A percentile compares a stretch with the other conserved stretches of the same genome.
These are phyloP conservation scores for Sceloporus tristichus DNA, from an alignment of 2,113 vertebrate species.

Conservation along the genomic window DNA sequence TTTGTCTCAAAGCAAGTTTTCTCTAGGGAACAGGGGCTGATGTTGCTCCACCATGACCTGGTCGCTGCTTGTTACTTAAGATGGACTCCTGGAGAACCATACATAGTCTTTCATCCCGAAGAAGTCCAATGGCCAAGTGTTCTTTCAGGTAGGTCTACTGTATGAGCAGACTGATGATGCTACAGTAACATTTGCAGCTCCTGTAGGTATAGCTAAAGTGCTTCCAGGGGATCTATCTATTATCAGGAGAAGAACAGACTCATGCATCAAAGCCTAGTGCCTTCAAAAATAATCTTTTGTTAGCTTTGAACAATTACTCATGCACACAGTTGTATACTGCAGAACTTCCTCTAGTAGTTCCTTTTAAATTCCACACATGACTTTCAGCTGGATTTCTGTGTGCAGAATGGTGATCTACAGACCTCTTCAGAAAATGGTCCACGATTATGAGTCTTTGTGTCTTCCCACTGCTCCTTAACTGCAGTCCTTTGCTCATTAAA, in stretches of 20 bases:
- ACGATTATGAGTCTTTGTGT: background rate
- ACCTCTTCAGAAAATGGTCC: background rate
- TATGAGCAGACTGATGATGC: slow-evolving; percentile 8
- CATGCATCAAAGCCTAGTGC: slow-evolving; percentile 15
- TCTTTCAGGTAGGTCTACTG: background rate
- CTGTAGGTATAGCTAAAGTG: background rate
- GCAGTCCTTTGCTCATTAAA: background rate
- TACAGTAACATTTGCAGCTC: background rate
- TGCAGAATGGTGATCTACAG: background rate
- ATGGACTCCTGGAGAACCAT: background rate
- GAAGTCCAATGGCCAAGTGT: background rate
- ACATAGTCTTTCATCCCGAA: background rate
- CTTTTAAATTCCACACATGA: background rate
- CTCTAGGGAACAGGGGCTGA: background rate
- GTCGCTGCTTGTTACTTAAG: background rate
- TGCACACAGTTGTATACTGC: background rate
- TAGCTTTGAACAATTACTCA: slow-evolving; percentile 16
- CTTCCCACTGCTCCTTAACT: background rate
- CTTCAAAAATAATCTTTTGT: background rate
- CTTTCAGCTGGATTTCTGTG: background rate
- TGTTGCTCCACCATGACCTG: background rate
- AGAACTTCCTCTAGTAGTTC: background rate
- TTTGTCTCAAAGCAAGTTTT: background rate
- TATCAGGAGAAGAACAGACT: background rate
- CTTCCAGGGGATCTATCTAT: background rate